Conservation (phyloP, 1,140 invertebrate species). For the Drosophila simulans region DNA sequence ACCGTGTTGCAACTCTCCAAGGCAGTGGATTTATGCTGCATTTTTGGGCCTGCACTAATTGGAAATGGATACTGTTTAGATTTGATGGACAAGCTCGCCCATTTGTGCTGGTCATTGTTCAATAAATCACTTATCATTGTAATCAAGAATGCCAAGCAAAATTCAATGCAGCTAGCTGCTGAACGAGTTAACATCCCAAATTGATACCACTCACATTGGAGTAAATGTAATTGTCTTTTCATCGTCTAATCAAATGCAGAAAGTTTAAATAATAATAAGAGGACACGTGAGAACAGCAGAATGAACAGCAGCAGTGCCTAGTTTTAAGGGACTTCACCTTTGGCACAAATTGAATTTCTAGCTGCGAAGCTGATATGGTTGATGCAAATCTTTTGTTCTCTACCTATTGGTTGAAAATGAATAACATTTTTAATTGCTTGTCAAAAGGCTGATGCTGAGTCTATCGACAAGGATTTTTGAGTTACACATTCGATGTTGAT, state of each 20-base stretch:
- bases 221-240: background rate
- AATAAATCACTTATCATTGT: background rate
- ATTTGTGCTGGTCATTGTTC: too few relatives aligned
- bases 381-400: background rate
- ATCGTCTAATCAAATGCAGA: background rate
- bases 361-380: background rate
- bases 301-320: background rate
- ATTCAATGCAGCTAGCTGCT: background rate
- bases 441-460: too few relatives aligned
- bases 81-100: background rate
- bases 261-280: background rate
- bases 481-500: too few relatives aligned
- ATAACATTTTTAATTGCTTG: too few relatives aligned
- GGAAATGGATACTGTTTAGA: background rate
- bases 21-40: background rate
- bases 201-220: background rate
- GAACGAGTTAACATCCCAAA: too few relatives aligned
- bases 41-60: background rate
- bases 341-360: background rate
- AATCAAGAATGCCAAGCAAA: background rate
- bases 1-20: background rate
- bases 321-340: background rate
- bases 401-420: too few relatives aligned
- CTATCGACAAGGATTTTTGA: too few relatives aligned
- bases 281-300: background rate